Evolutionary conservation across 2,113 vertebrate species (phyloP), one percentile per base, ranked within the genome.

Genomic region (Pseudonaja textilis): DNA sequence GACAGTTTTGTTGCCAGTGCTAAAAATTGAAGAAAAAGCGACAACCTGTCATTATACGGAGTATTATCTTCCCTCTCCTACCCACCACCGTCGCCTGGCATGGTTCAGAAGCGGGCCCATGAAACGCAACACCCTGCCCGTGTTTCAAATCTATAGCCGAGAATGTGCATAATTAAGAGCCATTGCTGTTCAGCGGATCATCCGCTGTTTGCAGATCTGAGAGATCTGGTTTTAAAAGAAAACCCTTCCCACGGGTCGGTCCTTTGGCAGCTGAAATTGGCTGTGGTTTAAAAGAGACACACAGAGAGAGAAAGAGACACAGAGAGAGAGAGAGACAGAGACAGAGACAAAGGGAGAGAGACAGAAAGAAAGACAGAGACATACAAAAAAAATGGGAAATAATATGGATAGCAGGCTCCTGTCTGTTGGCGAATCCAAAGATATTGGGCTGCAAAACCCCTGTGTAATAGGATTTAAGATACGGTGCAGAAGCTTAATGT

Each of bases 21-120:
- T 90, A 52, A 61, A 86, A 89, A 89, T 50, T 2, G 92, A 89
- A 89, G 54, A 85, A 29, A 93, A 93, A 29, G 11, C 52, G 34
- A 23, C 55, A 52, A 11, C 50, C 61, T 50, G 11, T 87, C 92
- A 52, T 61, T 64, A 86, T 39, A 86, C 20, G 16, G 81, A 47
- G 42, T 57, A 57, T 22, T 34, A 20, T 3, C n/a, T 74, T n/a
- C 16, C 69, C 69, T 3, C 16, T 34, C 69, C n/a, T 5, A 18
- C 69, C 20, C n/a, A 10, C 20, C 45, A 14, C 64, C 22, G 2
- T 25, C 25, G 7, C 55, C 42, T 39, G 55, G 45, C 42, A 3
- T 61, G 54, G 39, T 52, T 93, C 54, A 86, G 29, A 56, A 90
- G 26, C 42, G 55, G 20, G 55, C 56, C 4, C 69, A 14, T 39